phyloP scores from a whole-genome alignment of 1,140 invertebrate genomes.

The Cepaea nemoralis region DNA sequence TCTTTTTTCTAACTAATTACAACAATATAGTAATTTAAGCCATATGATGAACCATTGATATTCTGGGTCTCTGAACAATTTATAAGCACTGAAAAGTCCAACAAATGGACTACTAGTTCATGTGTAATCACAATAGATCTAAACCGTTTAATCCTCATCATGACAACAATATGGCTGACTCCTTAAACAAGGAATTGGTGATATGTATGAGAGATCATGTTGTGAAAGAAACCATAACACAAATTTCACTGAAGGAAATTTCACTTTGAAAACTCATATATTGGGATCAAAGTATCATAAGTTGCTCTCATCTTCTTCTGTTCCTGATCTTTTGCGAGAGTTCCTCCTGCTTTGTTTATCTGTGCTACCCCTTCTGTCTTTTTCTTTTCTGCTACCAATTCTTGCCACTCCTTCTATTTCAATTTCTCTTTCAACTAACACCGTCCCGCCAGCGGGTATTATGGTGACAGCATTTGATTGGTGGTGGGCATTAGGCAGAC shows the following conservation, averaged over 20 bases:
- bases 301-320: slow-evolving; percentile 50
- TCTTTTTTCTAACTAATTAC: too few species aligned
- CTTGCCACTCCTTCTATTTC: slow-evolving; percentile 5
- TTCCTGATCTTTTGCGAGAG: slow-evolving; percentile 37
- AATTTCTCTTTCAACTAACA: slow-evolving; percentile 10
- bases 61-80: too few species aligned
- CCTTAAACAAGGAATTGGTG: background rate
- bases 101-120: too few species aligned
- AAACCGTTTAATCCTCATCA: too few species aligned
- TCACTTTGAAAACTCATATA: background rate
- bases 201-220: background rate
- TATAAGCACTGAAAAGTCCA: too few species aligned
- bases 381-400: background rate
- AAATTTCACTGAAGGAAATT: background rate
- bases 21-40: too few species aligned
- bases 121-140: too few species aligned
- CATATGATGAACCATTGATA: too few species aligned
- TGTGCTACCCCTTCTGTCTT: slow-evolving; percentile 1
- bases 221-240: background rate
- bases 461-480: slow-evolving; percentile 11
- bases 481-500: slow-evolving; percentile 17
- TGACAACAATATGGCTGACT: background rate
- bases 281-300: slow-evolving; percentile 37
- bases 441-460: slow-evolving; percentile 14
- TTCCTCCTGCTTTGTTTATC: background rate